phyloP scores from a whole-genome alignment of 2,888 invertebrate species.

The Athripsodes cinereus region DNA sequence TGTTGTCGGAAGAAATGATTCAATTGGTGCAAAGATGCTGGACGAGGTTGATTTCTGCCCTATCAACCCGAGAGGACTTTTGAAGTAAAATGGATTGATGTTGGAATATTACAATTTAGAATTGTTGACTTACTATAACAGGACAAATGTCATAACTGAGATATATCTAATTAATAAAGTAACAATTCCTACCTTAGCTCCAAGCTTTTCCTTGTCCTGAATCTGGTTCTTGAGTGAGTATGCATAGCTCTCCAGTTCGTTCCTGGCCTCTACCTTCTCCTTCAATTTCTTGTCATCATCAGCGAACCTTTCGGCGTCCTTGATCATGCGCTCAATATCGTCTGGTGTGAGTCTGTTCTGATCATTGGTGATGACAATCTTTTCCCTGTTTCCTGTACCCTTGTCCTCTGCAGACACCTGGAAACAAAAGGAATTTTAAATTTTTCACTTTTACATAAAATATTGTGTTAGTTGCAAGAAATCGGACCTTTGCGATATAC shows the following conservation, averaged over 20 bases:
- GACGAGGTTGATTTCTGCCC: no score
- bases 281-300: constrained; percentile 97
- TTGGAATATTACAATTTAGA: no score
- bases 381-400: constrained; percentile 97
- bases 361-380: constrained; percentile 98
- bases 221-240: constrained; percentile 97
- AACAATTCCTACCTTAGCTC: constrained; percentile 60
- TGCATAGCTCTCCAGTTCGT: constrained; percentile 95
- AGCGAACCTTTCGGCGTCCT: constrained; percentile 97
- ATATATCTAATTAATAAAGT: no score
- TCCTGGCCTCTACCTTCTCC: constrained; percentile 92
- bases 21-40: no score
- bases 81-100: no score
- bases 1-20: no score
- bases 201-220: constrained; percentile 94
- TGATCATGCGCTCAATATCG: constrained; percentile 98
- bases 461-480: no score
- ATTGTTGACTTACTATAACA: no score
- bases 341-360: constrained; percentile 95
- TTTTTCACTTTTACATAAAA: no score
- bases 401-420: constrained; percentile 95
- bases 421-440: no score
- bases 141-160: background rate
- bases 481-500: no score
- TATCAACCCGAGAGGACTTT: no score